Evolutionary conservation across 2,888 invertebrate species (phyloP), one percentile per base, ranked within the genome.

Genomic region (Nomada fabriciana): DNA sequence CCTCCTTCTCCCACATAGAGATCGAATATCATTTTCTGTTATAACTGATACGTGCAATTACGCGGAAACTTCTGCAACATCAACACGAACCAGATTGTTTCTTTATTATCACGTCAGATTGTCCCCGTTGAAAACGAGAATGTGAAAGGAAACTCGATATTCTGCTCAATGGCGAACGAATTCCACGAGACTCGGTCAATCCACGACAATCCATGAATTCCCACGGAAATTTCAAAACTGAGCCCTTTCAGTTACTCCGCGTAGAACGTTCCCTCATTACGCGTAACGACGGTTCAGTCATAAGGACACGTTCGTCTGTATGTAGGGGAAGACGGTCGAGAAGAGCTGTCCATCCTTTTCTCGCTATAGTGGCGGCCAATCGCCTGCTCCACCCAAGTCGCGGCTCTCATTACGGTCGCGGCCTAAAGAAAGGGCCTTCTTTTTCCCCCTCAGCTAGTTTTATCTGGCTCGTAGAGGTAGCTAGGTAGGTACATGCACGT

Each of bases 371-470:
- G 70, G 63, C 82, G 78, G 75, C 74, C 84, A 87, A 88, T 86
- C 84, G 84, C 80, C 77, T 67, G 60, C 80, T 72, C 60, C 76
- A 70, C 50, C 79, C 82, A 81, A 86, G 78, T 85, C 88, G 78
- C 78, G 70, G 61, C 78, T 83, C 79, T 86, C 85, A 88, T 85
- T 88, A 88, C 79, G 83, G 70, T 68, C 82, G 71, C 80, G 83
- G 83, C 76, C 75, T 82, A 82, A 86, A 89, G 87, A 88, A 88
- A 87, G 80, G 70, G 76, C 53, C 80, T 82, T 63, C 76, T 81
- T 82, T 84, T 79, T 82, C 77, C 65, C 76, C 60, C 59, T 72
- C 69, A 77, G 82, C 82, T 83, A 88, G 89, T 84, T 89, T 88
- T 83, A 84, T 80, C 82, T 79, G 76, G 55, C 78, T 77, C 74